phyloP scores from a whole-genome alignment of 1,140 invertebrate species.

The Drosophila sucinea region DNA sequence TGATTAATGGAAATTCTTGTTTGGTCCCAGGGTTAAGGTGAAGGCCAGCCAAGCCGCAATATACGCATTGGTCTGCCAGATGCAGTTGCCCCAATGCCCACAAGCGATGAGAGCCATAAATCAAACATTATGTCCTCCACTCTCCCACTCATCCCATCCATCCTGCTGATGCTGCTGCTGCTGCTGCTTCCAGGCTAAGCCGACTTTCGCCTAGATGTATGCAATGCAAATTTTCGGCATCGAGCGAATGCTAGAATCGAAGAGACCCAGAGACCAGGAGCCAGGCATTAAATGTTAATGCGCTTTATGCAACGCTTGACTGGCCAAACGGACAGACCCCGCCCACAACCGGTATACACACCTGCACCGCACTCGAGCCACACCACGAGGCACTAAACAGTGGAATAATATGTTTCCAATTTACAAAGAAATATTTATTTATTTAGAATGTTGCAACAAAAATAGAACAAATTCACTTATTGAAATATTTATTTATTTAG shows the following conservation, averaged over 20 bases:
- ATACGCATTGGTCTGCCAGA: background rate
- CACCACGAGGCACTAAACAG: background rate
- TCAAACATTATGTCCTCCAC: constrained; percentile 34
- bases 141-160: background rate
- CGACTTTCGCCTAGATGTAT: constrained; percentile 39
- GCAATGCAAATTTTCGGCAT: constrained; percentile 48
- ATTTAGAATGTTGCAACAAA: too few relatives aligned
- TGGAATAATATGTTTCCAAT: background rate
- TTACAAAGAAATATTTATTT: too few relatives aligned
- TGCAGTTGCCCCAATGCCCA: constrained; percentile 11
- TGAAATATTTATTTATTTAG: too few relatives aligned
- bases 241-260: constrained; percentile 2
- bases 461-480: too few relatives aligned
- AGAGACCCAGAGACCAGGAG: constrained; percentile 18
- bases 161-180: background rate
- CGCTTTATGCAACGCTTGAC: constrained; percentile 58
- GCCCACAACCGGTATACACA: constrained; percentile 12
- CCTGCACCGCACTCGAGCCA: background rate
- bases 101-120: constrained; percentile 42
- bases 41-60: background rate
- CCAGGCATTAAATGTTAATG: constrained; percentile 66
- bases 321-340: constrained; percentile 28
- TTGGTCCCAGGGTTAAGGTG: background rate
- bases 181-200: background rate
- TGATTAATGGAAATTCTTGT: constrained; percentile 16